Conservation (phyloP, 2,888 invertebrate genomes). For the Exocentrus adspersus region DNA sequence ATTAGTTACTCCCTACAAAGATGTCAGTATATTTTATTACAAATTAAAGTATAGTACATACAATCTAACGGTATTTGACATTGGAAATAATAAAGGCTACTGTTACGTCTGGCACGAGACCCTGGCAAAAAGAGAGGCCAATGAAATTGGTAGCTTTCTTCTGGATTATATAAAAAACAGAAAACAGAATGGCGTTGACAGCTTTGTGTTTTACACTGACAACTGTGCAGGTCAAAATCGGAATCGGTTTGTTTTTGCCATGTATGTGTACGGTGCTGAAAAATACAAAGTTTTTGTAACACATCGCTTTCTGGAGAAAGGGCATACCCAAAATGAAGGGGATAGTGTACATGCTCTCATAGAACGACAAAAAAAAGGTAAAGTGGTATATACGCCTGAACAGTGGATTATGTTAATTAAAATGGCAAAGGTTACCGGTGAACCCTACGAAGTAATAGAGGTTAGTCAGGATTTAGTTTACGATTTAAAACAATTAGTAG, state of each 20-base stretch:
- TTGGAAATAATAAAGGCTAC: too few relatives aligned
- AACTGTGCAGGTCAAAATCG: not conserved
- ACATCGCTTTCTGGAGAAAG: not conserved
- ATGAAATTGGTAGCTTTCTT: too few relatives aligned
- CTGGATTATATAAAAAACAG: too few relatives aligned
- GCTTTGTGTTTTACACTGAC: too few relatives aligned
- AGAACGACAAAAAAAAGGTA: constrained; percentile 15
- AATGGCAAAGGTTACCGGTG: constrained; percentile 9
- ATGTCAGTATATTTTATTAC: constrained; percentile 21
- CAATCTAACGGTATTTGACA: too few relatives aligned
- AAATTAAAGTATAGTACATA: constrained; percentile 20
- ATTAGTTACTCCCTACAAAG: constrained; percentile 16
- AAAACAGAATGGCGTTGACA: too few relatives aligned
- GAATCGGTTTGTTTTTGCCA: not conserved
- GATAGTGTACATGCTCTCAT: not conserved
- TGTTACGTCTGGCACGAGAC: too few relatives aligned
- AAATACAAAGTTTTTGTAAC: not conserved
- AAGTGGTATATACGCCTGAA: constrained; percentile 17
- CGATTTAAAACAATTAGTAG: not conserved
- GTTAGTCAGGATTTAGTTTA: not conserved
- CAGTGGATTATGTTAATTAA: constrained; percentile 15
- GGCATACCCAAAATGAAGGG: not conserved
- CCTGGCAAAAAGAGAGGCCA: too few relatives aligned
- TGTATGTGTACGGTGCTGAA: not conserved
- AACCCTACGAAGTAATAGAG: not conserved